Base-by-base conservation (phyloP, 2,113 vertebrate species). In the Theristicus caerulescens region DNA sequence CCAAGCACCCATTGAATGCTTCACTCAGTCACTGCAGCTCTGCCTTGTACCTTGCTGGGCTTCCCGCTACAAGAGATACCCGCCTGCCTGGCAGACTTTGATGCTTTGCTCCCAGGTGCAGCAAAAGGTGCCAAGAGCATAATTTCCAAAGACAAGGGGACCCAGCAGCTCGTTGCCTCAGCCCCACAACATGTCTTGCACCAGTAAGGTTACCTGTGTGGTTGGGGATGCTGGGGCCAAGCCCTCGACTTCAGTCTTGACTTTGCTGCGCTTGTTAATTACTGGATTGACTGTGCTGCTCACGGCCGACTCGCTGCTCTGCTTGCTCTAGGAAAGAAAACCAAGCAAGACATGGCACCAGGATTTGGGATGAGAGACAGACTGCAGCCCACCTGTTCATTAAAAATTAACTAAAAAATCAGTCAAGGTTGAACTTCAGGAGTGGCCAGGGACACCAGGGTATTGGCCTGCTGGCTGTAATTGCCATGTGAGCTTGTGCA, bases 251-350 rank as follows among this genome's bases (percentile, higher is more conserved):
- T 99, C 99, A 3, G 98, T 99, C 98, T 99, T 99, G 96, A 99
- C 98, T 95, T 99, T 99, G 97, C 98, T 99, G 94, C 98, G 98
- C 88, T 99, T 99, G 90, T 98, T 98, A 89, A 99, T 98, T 70
- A 98, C 97, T n/a, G 99, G 98, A 85, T 99, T 98, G 97, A 99
- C 98, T 1, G 99, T 99, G 97, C 99, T 99, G 98, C 98, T 99
- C 65, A 99, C 99, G 1, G 99, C 98, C 0, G 99, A 98, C 96
- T 99, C 99, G 3, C 98, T 98, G 96, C 94, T 98, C 93, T 95
- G 98, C 94, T 98, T 98, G 96, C 57, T 98, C 97, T 98, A 91
- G 79, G 94, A 93, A 88, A 86, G 74, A 94, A 95, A 96, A 93
- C 34, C 76, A 92, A 32, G 82, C 71, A 66, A 83, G 49, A 84